Evolutionary conservation across 1,140 invertebrate species (phyloP), one percentile per base, ranked within the genome.

Genomic region (Andricus grossulariae): DNA sequence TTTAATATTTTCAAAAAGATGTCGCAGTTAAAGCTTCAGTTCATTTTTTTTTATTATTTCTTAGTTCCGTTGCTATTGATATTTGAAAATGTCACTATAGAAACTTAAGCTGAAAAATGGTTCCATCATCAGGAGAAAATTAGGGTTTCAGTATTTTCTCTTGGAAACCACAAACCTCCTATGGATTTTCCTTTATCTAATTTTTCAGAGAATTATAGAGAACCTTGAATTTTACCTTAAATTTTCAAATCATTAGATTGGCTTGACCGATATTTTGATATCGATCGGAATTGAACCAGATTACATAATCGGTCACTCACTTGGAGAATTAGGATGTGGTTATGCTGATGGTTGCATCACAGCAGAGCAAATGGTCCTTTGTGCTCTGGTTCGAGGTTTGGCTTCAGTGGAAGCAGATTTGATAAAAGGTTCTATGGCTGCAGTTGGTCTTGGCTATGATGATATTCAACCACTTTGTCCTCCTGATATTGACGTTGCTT

Each of bases 321-420:
- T 96, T 2, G 96, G 96, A 39, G 96, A 97, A 90, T 88, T 97
- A n/a, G 97, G 96, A 4, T 98, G 97, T 90, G 96, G 95, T 19
- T 98, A 98, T 92, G 96, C 96, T 52, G 97, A 98, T 91, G 96
- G 96, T 3, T 95, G 95, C 75, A 92, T 98, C 73, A 97, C 94
- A 49, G 92, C 92, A 45, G 94, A 95, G 82, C 93, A 96, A 86
- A 94, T 93, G 19, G 90, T 96, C 25, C 85, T 94, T 50, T 90
- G 93, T 73, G 94, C 94, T 49, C 95, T 94, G 84, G 94, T 93
- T 88, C 86, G 94, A 88, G 95, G 94, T 16, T 86, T 88, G 66
- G 93, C 92, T 82, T 93, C 94, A 50, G 84, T 92, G 76, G 93
- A 94, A 60, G 91, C 92, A 5, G 90, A 93, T 39, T 86, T 94